Base-by-base conservation (phyloP, 2,113 vertebrate genomes). In the Zingel zingel region DNA sequence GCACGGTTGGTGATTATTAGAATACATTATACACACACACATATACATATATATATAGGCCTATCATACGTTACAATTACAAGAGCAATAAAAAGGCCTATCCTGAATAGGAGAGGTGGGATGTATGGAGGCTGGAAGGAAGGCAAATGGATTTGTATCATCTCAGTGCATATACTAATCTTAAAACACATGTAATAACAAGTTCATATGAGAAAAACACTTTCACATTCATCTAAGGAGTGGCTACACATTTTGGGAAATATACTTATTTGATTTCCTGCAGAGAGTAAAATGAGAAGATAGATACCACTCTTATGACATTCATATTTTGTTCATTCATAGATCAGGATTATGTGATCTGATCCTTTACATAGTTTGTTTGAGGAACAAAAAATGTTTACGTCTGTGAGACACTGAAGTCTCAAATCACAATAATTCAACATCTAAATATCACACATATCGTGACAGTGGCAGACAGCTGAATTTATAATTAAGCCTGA, bases 51-150 rank as follows among this genome's bases (percentile, higher is more conserved):
- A 36, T 36, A 36, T 13, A 27, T 27, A 51, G 33, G 61, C 19
- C 5, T 36, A 72, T 64, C 33, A 74, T 77, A 76, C 27, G 68
- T 63, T 74, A 71, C n/a, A 69, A 48, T 79, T 74, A 80, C 62
- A 79, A 51, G 6, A 64, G 53, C 54, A 62, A 75, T 65, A 69
- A 69, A 74, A 72, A n/a, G 10, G 58, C 25, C 33, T 21, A 33
- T 75, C 48, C 5, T 63, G 8, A 43, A 64, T 5, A 63, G 47
- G 74, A 62, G 45, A 57, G 3, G 2, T 57, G 39, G 61, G 21
- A 59, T 77, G 18, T 15, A 33, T 54, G 27, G 7, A 72, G 68
- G 30, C 25, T 63, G 45, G 43, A 64, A 54, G 9, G 3, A 53
- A 33, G 50, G 47, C 10, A 1, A 12, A 48, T 76, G 45, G 6